Evolutionary conservation across 1,140 invertebrate genomes (phyloP), one percentile per base, ranked within the genome.

Genomic region (Chironomus striatipennis): DNA sequence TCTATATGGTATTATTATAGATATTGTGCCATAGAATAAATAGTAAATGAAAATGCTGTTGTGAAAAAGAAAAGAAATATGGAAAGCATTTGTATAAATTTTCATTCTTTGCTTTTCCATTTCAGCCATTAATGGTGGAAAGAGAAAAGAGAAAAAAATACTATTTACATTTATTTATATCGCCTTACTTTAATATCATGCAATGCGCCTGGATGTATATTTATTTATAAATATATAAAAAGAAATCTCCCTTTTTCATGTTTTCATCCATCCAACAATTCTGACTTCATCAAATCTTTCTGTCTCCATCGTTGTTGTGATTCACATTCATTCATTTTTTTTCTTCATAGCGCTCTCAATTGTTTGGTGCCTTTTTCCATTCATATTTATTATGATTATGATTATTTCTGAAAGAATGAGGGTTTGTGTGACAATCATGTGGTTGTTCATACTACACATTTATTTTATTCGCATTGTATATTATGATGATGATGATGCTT

Each of bases 81-180:
- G 65, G 65, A 20, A 70, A 70, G 65, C 65, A 70, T 70, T 70
- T 70, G 65, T 70, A 70, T 70, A 70, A 70, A 70, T 70, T 34
- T 70, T 70, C 65, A 70, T 15, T 18, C 17, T 17, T 70, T 70
- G 9, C n/a, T 12, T 57, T 34, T 34, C 24, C 24, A 34, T 34
- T 34, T 34, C 24, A 34, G 24, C 24, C 5, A 34, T 34, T 34
- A 12, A 57, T 57, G 47, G 47, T 57, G n/a, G 20, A 20, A 70
- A 18, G 20, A 70, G 18, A 70, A 70, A 70, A 8, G 20, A 20
- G 20, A 18, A 10, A 70, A 20, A 70, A 70, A 70, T 70, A 70
- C 20, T 70, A 70, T 70, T 70, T 70, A 70, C 65, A 20, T 70
- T 21, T 70, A 70, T 70, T 70, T 70, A 70, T 70, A 70, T 70